Evolutionary conservation across 2,113 vertebrate genomes (phyloP), one percentile per base, ranked within the genome.

Genomic region (Datnioides undecimradiatus): DNA sequence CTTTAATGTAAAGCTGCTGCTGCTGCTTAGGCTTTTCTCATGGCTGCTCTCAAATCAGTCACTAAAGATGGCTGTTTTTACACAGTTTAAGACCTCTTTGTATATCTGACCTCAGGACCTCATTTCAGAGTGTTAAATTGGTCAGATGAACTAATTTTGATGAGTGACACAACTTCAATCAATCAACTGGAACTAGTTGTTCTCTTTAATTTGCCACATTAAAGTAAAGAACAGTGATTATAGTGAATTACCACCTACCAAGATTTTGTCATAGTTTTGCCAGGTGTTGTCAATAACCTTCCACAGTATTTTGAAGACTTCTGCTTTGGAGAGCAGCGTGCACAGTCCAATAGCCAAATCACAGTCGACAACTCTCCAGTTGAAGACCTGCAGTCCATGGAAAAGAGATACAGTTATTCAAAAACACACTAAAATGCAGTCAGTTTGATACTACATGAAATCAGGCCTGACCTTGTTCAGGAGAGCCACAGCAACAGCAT

Each of bases 181-280:
- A n/a, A 51, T 25, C 27, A 19, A 29, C 13, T 29, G 6, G 38
- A 41, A 57, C 33, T 36, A 10, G 1, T 40, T 54, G n/a, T 19
- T 59, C 8, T 48, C 31, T 62, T 52, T 73, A 4, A 51, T 65
- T n/a, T 25, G 1, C 5, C 52, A 38, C 19, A 34, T 16, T 59
- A 33, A 48, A 38, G 76, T 19, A 34, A 64, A 40, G 9, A 45
- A 55, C 9, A 33, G 7, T 12, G 8, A 43, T 41, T 5, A 17
- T 23, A 34, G 11, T 46, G 4, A n/a, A n/a, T n/a, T n/a, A n/a
- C n/a, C n/a, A n/a, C 80, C 74, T 95, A 99, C 98, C 97, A 96
- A 70, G 69, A 98, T 93, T 92, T 98, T 99, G 84, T 95, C 95
- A 75, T 99, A 99, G 79, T 99, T 99, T 85, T 99, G 96, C 96